Conservation (phyloP, 2,797 vertebrate genomes). For the Geotria australis region DNA sequence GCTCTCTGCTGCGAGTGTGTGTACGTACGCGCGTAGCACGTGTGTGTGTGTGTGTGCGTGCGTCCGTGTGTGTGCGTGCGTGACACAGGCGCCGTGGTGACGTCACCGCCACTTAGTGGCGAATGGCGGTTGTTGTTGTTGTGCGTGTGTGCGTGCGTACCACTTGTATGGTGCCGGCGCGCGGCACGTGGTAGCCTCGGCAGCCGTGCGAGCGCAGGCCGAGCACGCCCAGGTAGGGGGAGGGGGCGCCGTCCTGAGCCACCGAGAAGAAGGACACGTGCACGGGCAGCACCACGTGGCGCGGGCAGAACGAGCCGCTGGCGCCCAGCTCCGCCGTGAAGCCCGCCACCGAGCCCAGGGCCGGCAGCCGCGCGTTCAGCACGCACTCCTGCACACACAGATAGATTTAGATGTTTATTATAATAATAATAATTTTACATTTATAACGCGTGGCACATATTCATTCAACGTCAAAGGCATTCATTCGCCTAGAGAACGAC, state of each 20-base stretch:
- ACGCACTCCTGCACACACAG: constrained; percentile 46
- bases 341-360: constrained; percentile 50
- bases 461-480: too few relatives aligned
- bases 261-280: constrained; percentile 96
- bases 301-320: constrained; percentile 81
- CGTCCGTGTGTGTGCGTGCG: too few relatives aligned
- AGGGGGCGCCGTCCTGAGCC: constrained; percentile 89
- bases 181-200: constrained; percentile 94
- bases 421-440: too few relatives aligned
- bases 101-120: too few relatives aligned
- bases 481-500: too few relatives aligned
- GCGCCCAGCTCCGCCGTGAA: constrained; percentile 89
- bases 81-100: too few relatives aligned
- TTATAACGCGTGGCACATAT: too few relatives aligned
- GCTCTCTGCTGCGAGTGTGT: too few relatives aligned
- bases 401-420: too few relatives aligned
- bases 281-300: constrained; percentile 76
- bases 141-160: constrained; percentile 10
- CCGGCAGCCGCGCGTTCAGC: constrained; percentile 75
- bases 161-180: constrained; percentile 99
- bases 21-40: too few relatives aligned
- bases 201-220: constrained; percentile 89
- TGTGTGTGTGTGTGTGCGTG: too few relatives aligned
- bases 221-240: constrained; percentile 97
- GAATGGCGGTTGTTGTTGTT: too few relatives aligned